These are phyloP conservation scores for Eurosta solidaginis DNA, from an alignment of 1,140 invertebrate species.

Conservation along the genomic window DNA sequence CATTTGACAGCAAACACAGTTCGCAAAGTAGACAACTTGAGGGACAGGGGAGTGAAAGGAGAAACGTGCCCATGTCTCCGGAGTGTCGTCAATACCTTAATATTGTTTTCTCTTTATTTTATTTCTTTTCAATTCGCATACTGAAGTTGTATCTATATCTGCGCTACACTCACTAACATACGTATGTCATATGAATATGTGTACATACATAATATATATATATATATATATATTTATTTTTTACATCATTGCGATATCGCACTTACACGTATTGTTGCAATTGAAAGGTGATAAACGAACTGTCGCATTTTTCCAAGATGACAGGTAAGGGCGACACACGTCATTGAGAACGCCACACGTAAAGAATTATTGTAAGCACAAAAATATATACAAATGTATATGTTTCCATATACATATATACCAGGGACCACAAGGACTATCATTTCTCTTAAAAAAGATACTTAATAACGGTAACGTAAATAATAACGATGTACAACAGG, in stretches of 20 bases:
- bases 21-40: neutral
- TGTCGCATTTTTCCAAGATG: slow-evolving; percentile 13
- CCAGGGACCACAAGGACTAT: no score
- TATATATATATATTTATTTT: neutral
- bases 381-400: neutral
- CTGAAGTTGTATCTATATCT: slow-evolving; percentile 22
- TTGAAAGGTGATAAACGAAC: slow-evolving; percentile 26
- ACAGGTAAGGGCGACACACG: slow-evolving; percentile 14
- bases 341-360: neutral
- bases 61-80: neutral
- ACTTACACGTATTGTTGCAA: slow-evolving; percentile 17
- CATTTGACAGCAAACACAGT: slow-evolving; percentile 32
- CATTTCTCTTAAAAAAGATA: no score
- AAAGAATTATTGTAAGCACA: neutral
- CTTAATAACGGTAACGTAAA: no score
- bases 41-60: neutral
- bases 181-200: neutral
- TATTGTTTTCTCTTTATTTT: neutral
- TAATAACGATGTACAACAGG: no score
- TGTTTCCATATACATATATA: no score
- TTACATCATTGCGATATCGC: neutral
- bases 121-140: neutral
- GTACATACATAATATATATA: neutral
- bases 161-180: no score
- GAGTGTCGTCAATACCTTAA: neutral